A percentile compares a stretch with the other conserved stretches of the same genome.
phyloP scores from a whole-genome alignment of 2,888 invertebrate genomes.

The Salpingus planirostris region DNA sequence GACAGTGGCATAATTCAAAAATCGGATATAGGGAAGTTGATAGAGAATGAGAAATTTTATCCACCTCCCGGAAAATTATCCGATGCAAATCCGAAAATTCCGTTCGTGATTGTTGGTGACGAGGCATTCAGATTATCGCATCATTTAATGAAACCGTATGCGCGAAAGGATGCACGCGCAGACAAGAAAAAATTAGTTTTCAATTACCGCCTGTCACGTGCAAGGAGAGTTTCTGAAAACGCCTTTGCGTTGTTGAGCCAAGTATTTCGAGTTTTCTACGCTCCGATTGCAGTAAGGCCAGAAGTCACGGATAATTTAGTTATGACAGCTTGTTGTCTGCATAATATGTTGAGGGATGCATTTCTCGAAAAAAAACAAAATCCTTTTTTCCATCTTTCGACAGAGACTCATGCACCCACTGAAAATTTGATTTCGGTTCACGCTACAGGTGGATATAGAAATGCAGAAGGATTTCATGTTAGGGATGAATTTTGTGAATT shows the following conservation, averaged over 20 bases:
- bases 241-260: conserved; percentile 16
- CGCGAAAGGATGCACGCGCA: conserved; percentile 2
- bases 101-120: conserved; percentile 16
- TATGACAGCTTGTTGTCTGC: conserved; percentile 14
- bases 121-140: conserved; percentile 13
- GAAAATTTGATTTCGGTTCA: conserved; percentile 31
- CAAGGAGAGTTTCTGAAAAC: conserved; percentile 17
- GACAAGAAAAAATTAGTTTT: conserved; percentile 10
- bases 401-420: background rate
- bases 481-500: too few relatives aligned
- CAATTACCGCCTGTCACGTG: conserved; percentile 15
- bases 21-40: conserved; percentile 2
- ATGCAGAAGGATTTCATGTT: conserved; percentile 6
- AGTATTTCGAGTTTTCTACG: conserved; percentile 17
- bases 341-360: conserved; percentile 16
- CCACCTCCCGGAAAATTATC: conserved; percentile 2
- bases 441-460: conserved; percentile 7
- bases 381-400: background rate
- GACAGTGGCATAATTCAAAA: conserved; percentile 13
- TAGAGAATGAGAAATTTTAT: background rate
- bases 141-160: conserved; percentile 14
- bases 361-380: conserved; percentile 6
- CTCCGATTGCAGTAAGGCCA: conserved; percentile 13
- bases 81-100: conserved; percentile 2
- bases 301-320: conserved; percentile 12